These are phyloP conservation scores for Ophiothrix spiculata DNA, from an alignment of 35 echinoderm and acorn worm genomes.

Conservation along the genomic window DNA sequence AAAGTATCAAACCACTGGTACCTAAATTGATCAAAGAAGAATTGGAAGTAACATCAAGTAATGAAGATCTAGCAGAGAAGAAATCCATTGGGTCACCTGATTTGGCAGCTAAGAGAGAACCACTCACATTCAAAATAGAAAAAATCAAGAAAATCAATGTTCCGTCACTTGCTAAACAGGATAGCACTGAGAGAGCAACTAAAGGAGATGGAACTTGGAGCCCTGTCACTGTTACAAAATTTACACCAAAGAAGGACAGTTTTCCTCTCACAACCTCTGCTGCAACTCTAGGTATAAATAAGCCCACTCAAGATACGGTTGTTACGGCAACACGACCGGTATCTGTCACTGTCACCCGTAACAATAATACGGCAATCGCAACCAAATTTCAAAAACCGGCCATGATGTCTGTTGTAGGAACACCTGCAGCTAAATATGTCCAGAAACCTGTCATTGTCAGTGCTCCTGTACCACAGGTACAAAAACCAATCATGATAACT, in stretches of 20 bases:
- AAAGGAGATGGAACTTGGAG: not conserved
- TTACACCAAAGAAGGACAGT: not conserved
- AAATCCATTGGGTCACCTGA: slow-evolving; percentile 23
- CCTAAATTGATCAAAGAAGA: slow-evolving; percentile 89
- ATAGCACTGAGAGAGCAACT: slow-evolving; percentile 10
- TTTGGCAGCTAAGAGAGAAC: slow-evolving; percentile 72
- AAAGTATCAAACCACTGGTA: slow-evolving; percentile 44
- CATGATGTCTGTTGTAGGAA: not conserved
- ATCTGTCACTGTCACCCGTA: too few relatives aligned
- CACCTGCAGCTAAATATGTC: not conserved
- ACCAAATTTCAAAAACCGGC: not conserved
- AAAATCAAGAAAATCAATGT: slow-evolving; percentile 75
- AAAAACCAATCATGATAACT: not conserved
- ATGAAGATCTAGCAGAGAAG: slow-evolving; percentile 40
- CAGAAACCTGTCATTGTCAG: slow-evolving; percentile 2
- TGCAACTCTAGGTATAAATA: slow-evolving; percentile 45
- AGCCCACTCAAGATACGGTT: not conserved
- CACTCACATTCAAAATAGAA: slow-evolving; percentile 94
- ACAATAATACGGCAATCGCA: not conserved
- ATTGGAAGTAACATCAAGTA: slow-evolving; percentile 41
- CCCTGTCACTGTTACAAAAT: not conserved
- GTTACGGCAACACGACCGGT: not conserved
- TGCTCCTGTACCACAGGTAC: not conserved
- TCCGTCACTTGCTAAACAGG: slow-evolving; percentile 58
- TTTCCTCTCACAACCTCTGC: slow-evolving; percentile 46